These are phyloP conservation scores for Semaprochilodus insignis DNA, from an alignment of 2,797 vertebrate genomes.

Conservation along the genomic window DNA sequence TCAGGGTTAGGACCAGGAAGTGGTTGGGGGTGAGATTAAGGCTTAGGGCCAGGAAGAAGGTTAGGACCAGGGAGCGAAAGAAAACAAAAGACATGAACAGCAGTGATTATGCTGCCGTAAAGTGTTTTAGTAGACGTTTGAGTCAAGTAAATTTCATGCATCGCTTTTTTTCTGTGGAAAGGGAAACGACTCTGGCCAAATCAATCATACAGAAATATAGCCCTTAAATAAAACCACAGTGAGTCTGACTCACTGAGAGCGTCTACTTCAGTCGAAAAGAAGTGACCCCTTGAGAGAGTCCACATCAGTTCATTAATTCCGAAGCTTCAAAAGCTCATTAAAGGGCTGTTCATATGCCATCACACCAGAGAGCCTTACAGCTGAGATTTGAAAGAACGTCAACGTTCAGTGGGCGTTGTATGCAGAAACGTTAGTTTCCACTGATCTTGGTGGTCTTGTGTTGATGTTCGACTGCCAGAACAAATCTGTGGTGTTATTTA, in stretches of 20 bases:
- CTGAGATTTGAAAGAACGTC: background rate
- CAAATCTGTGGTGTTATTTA: background rate
- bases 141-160: too few species aligned
- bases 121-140: too few species aligned
- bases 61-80: too few species aligned
- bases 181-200: background rate
- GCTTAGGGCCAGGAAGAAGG: too few species aligned
- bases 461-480: background rate
- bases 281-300: background rate
- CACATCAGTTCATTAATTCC: conserved; percentile 6
- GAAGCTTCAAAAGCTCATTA: conserved; percentile 9
- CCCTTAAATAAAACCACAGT: background rate
- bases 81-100: too few species aligned
- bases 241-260: background rate
- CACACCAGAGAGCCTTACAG: background rate
- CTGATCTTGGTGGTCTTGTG: background rate
- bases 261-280: background rate
- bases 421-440: background rate
- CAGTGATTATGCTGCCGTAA: too few species aligned
- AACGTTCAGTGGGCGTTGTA: background rate
- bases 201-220: background rate
- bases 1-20: too few species aligned
- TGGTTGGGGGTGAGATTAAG: too few species aligned
- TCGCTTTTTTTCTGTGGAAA: background rate
- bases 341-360: background rate